Evolutionary conservation across 1,140 invertebrate genomes (phyloP), one percentile per base, ranked within the genome.

Genomic region (Drosophila sproati): DNA sequence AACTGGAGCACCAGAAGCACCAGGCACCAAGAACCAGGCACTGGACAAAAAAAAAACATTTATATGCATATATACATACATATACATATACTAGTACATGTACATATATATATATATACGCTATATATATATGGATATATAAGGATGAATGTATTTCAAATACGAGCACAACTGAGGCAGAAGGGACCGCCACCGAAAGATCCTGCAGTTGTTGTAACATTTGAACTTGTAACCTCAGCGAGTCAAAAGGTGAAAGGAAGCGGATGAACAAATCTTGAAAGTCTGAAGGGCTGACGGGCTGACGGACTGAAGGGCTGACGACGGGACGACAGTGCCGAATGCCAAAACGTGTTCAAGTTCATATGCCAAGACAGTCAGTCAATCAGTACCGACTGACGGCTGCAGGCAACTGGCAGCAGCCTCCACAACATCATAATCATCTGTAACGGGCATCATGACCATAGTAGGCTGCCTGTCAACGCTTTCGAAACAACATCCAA

Each of bases 301-400:
- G 29, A n/a, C n/a, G 2, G 37, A 8, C 54, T 12, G 5, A 3
- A 5, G 51, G 51, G 31, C 4, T 10, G 47, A 28, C 43, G 41
- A 10, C 39, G 50, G 39, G 54, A 41, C 32, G 51, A 12, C 45
- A 61, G 43, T 52, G 69, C 29, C 66, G 55, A 45, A 62, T 75
- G 73, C 48, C 54, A 54, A 64, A 78, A 78, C 76, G 76, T 78
- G 76, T 67, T 78, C 72, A 78, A 78, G 76, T 78, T 78, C 76
- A 76, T 55, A 64, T 67, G 50, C 61, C 55, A 54, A 54, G 51
- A 63, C 39, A 67, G 69, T 32, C 52, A 71, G 59, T 20, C 35
- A 62, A 29, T 31, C 31, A 63, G 43, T 43, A 8, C 39, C 39
- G 39, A n/a, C 39, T 43, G 3, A 43, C 39, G 39, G 39, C 39